phyloP scores from a whole-genome alignment of 2,113 vertebrate genomes.

The Opisthocomus hoazin region DNA sequence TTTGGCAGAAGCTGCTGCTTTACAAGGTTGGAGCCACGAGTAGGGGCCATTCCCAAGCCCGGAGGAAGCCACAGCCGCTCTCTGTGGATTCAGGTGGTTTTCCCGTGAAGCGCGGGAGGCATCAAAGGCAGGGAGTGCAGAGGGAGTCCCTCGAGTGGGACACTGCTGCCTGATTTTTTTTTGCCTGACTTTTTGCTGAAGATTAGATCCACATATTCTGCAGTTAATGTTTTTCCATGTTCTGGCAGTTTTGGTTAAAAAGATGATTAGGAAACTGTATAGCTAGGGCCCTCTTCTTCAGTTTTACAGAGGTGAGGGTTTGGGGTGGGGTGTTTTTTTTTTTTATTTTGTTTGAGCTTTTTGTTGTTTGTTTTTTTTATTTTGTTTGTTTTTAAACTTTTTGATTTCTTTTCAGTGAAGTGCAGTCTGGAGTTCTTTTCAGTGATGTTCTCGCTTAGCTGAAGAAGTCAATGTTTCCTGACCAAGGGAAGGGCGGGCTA shows the following conservation, averaged over 20 bases:
- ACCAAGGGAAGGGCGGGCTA: neutral
- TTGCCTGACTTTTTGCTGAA: neutral
- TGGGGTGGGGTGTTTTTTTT: neutral
- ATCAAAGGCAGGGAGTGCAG: neutral
- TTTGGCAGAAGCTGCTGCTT: neutral
- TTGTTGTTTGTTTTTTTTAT: neutral
- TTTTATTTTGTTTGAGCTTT: neutral
- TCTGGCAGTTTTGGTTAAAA: neutral
- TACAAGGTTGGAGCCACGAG: rapidly evolving
- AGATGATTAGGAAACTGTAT: neutral
- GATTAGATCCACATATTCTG: neutral
- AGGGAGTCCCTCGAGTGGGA: neutral
- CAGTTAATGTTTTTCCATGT: neutral
- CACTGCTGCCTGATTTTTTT: neutral
- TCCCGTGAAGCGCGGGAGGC: neutral
- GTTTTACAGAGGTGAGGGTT: neutral
- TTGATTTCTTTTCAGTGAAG: neutral
- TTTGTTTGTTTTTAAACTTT: neutral
- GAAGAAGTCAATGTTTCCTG: neutral
- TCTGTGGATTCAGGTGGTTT: neutral
- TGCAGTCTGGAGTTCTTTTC: neutral
- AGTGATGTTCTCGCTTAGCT: neutral
- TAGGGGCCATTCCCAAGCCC: neutral
- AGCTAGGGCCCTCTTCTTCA: neutral
- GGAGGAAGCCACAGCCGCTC: neutral